Percentiles rank a stretch among this genome's conserved stretches.
Evolutionary conservation across 2,888 invertebrate genomes (phyloP).

Genomic region (Alviniconcha strummeri): DNA sequence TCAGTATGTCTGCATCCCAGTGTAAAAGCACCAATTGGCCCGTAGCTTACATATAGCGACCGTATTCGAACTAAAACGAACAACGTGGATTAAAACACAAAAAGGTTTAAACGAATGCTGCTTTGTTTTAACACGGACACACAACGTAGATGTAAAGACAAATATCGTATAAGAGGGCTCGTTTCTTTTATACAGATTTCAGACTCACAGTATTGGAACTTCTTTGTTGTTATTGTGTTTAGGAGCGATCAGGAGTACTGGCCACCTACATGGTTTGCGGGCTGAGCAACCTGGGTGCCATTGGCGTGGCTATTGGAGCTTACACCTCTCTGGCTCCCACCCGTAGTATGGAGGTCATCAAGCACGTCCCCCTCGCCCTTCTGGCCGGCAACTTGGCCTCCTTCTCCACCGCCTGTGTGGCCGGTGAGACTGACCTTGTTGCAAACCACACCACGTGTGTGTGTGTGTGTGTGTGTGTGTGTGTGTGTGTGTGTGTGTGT

Average conservation of each 20-base stretch:
- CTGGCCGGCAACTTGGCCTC: constrained; percentile 46
- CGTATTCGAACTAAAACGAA: too few species aligned
- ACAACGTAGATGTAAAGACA: too few species aligned
- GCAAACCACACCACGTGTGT: not conserved
- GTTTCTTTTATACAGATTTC: too few species aligned
- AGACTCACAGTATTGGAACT: too few species aligned
- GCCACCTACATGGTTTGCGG: constrained; percentile 49
- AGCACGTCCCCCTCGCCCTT: constrained; percentile 34
- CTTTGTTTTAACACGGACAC: too few species aligned
- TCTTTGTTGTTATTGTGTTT: not conserved
- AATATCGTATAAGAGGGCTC: too few species aligned
- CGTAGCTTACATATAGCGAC: too few species aligned
- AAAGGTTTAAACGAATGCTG: too few species aligned
- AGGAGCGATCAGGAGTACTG: constrained; percentile 46
- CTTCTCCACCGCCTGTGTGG: constrained; percentile 51
- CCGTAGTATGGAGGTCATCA: constrained; percentile 37
- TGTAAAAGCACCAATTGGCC: too few species aligned
- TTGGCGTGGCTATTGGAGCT: constrained; percentile 43
- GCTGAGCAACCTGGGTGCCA: constrained; percentile 38
- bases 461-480: not conserved
- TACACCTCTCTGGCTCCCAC: constrained; percentile 41
- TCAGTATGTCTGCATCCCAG: too few species aligned
- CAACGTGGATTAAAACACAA: too few species aligned
- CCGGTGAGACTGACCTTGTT: constrained; percentile 35
- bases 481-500: not conserved